These are phyloP conservation scores for Theocolax elegans DNA, from an alignment of 1,140 invertebrate genomes.

Conservation along the genomic window DNA sequence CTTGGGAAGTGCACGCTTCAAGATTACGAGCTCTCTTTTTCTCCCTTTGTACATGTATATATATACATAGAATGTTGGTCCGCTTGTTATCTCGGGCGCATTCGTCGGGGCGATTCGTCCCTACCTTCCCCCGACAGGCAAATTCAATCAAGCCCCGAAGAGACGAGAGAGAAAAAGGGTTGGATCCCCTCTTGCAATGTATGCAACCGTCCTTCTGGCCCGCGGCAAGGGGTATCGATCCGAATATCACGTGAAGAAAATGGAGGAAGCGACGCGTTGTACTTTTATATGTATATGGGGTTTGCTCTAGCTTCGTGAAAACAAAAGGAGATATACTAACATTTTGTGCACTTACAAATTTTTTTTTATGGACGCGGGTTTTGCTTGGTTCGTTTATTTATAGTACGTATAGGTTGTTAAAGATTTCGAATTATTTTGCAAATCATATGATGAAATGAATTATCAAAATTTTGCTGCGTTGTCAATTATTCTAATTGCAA, in stretches of 20 bases:
- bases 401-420: no score
- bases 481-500: no score
- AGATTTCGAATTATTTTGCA: no score
- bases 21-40: background rate
- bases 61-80: no score
- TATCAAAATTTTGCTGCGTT: no score
- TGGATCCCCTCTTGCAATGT: background rate
- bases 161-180: background rate
- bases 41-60: no score
- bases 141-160: conserved; percentile 34
- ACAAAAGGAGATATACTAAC: background rate
- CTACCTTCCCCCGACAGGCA: conserved; percentile 12
- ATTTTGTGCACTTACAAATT: background rate
- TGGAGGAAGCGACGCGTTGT: background rate
- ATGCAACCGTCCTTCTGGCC: conserved; percentile 10
- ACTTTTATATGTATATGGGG: background rate
- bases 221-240: conserved; percentile 28
- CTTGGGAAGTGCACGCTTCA: background rate
- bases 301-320: background rate
- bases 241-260: conserved; percentile 30
- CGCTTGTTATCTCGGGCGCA: background rate
- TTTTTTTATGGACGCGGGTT: no score
- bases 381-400: no score
- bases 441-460: no score
- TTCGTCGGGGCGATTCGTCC: no score